Base-by-base conservation (phyloP, 2,888 invertebrate species). In the Eupelmus urozonus region DNA sequence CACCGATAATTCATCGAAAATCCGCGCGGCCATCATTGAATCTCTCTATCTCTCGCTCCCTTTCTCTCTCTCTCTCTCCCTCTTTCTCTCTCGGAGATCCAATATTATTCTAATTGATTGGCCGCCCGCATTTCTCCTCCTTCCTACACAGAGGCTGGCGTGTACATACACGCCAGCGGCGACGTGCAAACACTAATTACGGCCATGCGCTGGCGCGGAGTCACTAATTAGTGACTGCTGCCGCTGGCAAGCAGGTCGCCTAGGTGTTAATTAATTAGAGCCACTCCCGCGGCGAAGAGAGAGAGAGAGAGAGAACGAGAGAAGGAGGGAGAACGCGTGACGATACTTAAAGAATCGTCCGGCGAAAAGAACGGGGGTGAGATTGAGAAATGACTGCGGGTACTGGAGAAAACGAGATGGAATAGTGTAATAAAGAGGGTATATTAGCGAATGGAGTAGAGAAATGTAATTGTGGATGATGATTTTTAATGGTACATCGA, bases 231-330 rank as follows among this genome's bases (percentile, higher is more conserved):
- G 87, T 88, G 86, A 84, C 82, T 85, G 63, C 53, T 23, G 51
- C 2, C 20, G 65, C 49, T 40, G 20, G 71, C 53, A 53, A 71
- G 69, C 82, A 71, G 80, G 69, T 80, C 85, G 83, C 82, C 84
- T 83, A 86, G 88, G 87, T 88, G 88, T 89, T 89, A 89, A 89
- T 89, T 89, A 89, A 88, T 89, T 88, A 89, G 85, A 88, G 85
- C 84, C 85, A 85, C 86, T 87, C 87, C 84, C 81, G 81, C 78
- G 83, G 55, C 51, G 69, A 63, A n/a, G 45, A 72, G 25, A 63
- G 60, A 40, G 42, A 55, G 23, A 27, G 27, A 29, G 18, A 18
- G 40, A 16, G 63, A 18, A 29, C 27, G 59, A 40, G 27, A 11
- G 65, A 51, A 25, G n/a, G 29, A 13, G 42, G 13, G 13, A 29